Percentiles rank a stretch among this genome's conserved stretches.
These are phyloP conservation scores for Fragum whitleyi DNA, from an alignment of 2,888 invertebrate genomes.

Conservation along the genomic window DNA sequence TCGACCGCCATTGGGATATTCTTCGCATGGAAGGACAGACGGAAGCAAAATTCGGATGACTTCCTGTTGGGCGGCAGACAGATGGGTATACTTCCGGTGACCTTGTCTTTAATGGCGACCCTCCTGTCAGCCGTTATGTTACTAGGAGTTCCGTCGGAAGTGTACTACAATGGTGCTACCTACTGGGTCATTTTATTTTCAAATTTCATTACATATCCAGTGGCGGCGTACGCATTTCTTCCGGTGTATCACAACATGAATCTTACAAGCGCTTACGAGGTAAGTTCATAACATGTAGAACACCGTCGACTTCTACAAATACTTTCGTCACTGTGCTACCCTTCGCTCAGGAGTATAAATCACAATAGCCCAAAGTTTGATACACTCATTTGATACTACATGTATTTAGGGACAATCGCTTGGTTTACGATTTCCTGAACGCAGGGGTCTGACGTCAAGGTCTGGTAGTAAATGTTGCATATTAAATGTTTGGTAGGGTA, in stretches of 20 bases:
- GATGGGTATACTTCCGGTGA: slow-evolving; percentile 75
- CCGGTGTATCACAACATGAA: slow-evolving; percentile 78
- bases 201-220: slow-evolving; percentile 91
- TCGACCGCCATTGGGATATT: slow-evolving; percentile 75
- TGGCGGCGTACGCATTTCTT: slow-evolving; percentile 78
- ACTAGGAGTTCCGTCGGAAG: slow-evolving; percentile 77
- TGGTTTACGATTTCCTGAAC: too few species aligned
- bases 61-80: slow-evolving; percentile 77
- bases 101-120: slow-evolving; percentile 76
- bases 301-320: too few species aligned
- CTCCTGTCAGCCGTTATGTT: slow-evolving; percentile 79
- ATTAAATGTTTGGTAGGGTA: too few species aligned
- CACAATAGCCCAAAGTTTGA: too few species aligned
- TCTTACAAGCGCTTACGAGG: slow-evolving; percentile 80
- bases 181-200: slow-evolving; percentile 88
- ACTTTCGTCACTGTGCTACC: too few species aligned
- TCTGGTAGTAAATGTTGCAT: too few species aligned
- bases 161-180: slow-evolving; percentile 87
- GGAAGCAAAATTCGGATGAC: slow-evolving; percentile 71
- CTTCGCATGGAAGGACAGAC: slow-evolving; percentile 71
- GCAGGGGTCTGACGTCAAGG: too few species aligned
- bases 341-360: too few species aligned
- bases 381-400: too few species aligned
- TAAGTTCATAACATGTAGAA: slow-evolving; percentile 52
- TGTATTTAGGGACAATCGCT: too few species aligned